Base-by-base conservation (phyloP, 2,888 invertebrate genomes). In the Drosophila kambysellisi region DNA sequence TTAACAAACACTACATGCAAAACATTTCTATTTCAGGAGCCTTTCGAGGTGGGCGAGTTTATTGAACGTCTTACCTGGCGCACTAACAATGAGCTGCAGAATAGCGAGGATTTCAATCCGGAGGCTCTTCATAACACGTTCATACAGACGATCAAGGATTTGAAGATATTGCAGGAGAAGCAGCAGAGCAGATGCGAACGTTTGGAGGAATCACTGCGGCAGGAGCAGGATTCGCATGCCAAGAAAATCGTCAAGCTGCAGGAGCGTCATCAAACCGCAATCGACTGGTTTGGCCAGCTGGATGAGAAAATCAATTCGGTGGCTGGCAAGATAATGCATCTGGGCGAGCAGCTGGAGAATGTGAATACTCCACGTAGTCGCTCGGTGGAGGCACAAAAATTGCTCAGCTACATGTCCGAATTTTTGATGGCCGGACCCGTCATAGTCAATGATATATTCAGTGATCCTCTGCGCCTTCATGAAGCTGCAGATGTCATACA, bases 401-500 rank as follows among this genome's bases (percentile, higher is more conserved):
- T 99, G 32, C 96, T 99, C 94, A 96, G 96, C 66, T 96, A 97
- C 92, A 97, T 99, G 93, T 96, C 97, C 4, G 98, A 98, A 91
- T 99, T 99, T 93, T 94, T 99, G 5, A 96, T 96, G 63, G 95
- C 97, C 37, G 98, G 97, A 0, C 97, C 97, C 1, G 87, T 84
- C 0, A 95, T 98, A 32, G 95, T 96, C 20, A 97, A 97, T 74
- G 96, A 97, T 69, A 94, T 99, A 41, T 99, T 99, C 91, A 96
- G 96, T 73, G 98, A 99, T 93, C 96, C 96, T 67, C 43, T 81
- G 0, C 91, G 92, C 94, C 94, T 99, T 43, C 96, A 97, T 92
- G 97, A 99, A 94, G 98, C 99, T 29, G 99, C 99, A 12, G 99
- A 99, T 94, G 96, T 99, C 6, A 99, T 99, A 83, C 98, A 99